These are phyloP conservation scores for Chrysolina haemoptera DNA, from an alignment of 2,888 invertebrate species.

Conservation along the genomic window DNA sequence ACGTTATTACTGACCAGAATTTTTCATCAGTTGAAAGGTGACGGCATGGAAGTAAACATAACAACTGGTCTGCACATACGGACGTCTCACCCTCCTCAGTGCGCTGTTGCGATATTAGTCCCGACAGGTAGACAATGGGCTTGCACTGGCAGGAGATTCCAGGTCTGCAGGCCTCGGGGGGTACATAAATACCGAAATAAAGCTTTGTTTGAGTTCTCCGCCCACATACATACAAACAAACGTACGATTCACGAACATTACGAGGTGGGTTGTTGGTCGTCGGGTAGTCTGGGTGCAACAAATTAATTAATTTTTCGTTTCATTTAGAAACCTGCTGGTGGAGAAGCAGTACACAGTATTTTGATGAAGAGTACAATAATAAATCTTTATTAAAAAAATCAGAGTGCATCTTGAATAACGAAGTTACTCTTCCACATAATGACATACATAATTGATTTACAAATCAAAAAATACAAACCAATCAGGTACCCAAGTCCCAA, in stretches of 20 bases:
- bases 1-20: background rate
- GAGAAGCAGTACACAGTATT: background rate
- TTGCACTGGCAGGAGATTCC: constrained; percentile 7
- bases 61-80: background rate
- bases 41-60: background rate
- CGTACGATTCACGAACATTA: constrained; percentile 5
- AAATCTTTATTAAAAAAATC: too few species aligned
- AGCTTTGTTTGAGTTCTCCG: constrained; percentile 28
- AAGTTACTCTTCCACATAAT: too few species aligned
- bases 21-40: background rate
- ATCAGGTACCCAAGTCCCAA: too few species aligned
- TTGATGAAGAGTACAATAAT: too few species aligned
- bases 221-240: constrained; percentile 17
- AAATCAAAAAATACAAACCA: too few species aligned
- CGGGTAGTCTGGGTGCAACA: background rate
- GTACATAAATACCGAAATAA: constrained; percentile 25
- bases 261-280: background rate
- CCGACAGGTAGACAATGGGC: constrained; percentile 24
- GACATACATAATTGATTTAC: too few species aligned
- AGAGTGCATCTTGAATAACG: too few species aligned
- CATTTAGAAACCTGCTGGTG: background rate
- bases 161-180: constrained; percentile 1
- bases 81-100: constrained; percentile 14
- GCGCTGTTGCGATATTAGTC: background rate
- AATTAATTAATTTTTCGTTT: background rate